phyloP scores from a whole-genome alignment of 2,113 vertebrate species.

The Panthera leo region DNA sequence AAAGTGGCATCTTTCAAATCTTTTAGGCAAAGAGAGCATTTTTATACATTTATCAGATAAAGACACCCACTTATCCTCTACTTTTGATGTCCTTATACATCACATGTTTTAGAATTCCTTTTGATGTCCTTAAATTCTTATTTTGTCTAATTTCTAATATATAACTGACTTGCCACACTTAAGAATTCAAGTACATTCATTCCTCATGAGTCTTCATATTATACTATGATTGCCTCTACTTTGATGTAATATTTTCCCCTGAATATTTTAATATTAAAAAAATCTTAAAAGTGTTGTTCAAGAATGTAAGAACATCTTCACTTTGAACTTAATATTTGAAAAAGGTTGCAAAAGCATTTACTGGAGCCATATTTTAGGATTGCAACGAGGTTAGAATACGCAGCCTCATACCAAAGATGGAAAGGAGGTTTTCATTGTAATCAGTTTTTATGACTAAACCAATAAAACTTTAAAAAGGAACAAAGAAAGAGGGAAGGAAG shows the following conservation, averaged over 20 bases:
- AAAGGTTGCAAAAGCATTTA: not conserved
- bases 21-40: not conserved
- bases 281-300: slow-evolving; percentile 28
- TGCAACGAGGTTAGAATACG: not conserved
- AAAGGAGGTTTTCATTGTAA: not conserved
- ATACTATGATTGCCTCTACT: slow-evolving; percentile 40
- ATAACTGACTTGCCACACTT: not conserved
- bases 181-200: not conserved
- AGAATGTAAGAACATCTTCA: not conserved
- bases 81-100: slow-evolving; percentile 7
- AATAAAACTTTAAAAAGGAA: slow-evolving; percentile 8
- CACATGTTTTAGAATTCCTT: not conserved
- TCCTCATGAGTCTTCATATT: not conserved
- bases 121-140: slow-evolving; percentile 23
- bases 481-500: not conserved
- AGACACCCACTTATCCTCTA: not conserved
- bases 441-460: not conserved
- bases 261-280: slow-evolving; percentile 65
- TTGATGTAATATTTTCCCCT: slow-evolving; percentile 55
- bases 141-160: slow-evolving; percentile 42
- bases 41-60: not conserved
- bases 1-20: not conserved
- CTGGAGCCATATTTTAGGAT: not conserved
- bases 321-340: slow-evolving; percentile 58
- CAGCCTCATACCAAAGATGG: not conserved